These are phyloP conservation scores for Poecilia wingei DNA, from an alignment of 2,797 vertebrate genomes.

Conservation along the genomic window DNA sequence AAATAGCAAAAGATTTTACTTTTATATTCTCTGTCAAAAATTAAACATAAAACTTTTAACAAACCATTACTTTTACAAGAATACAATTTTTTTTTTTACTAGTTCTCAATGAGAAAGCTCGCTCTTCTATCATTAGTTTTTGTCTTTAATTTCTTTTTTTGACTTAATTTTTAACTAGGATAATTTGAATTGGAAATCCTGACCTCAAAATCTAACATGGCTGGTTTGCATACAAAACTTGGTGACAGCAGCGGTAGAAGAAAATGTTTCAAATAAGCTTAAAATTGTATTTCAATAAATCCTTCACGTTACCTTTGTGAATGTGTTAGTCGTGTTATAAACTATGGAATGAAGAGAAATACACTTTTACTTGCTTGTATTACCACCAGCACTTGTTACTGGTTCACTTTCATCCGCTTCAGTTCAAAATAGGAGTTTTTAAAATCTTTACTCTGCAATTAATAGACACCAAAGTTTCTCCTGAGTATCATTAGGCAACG, in stretches of 20 bases:
- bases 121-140: too few relatives aligned
- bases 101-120: not conserved
- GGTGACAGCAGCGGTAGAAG: not conserved
- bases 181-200: not conserved
- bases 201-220: not conserved
- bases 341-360: not conserved
- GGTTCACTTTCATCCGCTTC: not conserved
- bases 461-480: not conserved
- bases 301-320: not conserved
- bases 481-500: not conserved
- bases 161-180: not conserved
- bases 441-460: not conserved
- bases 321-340: not conserved
- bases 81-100: not conserved
- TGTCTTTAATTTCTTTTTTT: not conserved
- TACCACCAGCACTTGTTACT: not conserved
- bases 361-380: not conserved
- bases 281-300: too few relatives aligned
- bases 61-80: not conserved
- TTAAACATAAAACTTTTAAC: not conserved
- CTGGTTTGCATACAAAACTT: not conserved
- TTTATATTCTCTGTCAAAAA: not conserved
- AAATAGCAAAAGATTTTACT: not conserved
- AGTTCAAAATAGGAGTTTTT: not conserved
- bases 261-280: too few relatives aligned